A percentile compares a stretch with the other conserved stretches of the same genome.
phyloP scores from a whole-genome alignment of 2,113 vertebrate species.

The Egretta garzetta region DNA sequence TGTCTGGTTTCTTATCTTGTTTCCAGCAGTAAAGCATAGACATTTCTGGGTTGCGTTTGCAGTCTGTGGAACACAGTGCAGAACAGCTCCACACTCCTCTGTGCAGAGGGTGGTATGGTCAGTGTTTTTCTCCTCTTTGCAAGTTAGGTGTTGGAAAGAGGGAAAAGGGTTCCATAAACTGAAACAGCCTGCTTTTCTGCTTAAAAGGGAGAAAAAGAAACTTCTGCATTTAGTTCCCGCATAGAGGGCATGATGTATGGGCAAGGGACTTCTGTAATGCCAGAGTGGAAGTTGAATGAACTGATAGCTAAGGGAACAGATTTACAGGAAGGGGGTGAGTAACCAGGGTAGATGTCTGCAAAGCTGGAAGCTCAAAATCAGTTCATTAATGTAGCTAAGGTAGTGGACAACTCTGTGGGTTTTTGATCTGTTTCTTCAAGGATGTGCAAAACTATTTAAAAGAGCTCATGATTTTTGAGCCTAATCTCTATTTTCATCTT shows the following conservation, averaged over 20 bases:
- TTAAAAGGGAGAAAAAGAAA: background rate
- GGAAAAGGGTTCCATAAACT: background rate
- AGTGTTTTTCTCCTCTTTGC: background rate
- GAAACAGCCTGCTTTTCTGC: background rate
- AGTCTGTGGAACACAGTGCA: rapidly evolving
- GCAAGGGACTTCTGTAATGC: background rate
- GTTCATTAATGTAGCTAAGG: background rate
- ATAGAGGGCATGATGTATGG: background rate
- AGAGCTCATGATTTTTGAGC: constrained; percentile 31
- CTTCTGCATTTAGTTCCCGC: background rate
- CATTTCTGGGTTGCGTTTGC: background rate
- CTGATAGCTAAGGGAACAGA: background rate
- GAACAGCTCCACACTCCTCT: background rate
- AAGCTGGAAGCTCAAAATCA: background rate
- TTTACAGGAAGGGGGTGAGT: background rate
- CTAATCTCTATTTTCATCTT: constrained; percentile 37
- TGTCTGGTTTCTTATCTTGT: background rate
- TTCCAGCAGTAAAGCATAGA: rapidly evolving
- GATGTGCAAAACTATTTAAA: constrained; percentile 39
- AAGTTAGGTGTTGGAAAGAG: background rate
- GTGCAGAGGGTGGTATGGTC: background rate
- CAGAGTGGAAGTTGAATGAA: background rate
- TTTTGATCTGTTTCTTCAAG: background rate
- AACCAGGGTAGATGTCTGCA: background rate
- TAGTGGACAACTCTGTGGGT: background rate